Percentiles rank a stretch among this genome's conserved stretches.
Evolutionary conservation across 1,140 invertebrate genomes (phyloP).

Genomic region (Aphelenchoides avenae): DNA sequence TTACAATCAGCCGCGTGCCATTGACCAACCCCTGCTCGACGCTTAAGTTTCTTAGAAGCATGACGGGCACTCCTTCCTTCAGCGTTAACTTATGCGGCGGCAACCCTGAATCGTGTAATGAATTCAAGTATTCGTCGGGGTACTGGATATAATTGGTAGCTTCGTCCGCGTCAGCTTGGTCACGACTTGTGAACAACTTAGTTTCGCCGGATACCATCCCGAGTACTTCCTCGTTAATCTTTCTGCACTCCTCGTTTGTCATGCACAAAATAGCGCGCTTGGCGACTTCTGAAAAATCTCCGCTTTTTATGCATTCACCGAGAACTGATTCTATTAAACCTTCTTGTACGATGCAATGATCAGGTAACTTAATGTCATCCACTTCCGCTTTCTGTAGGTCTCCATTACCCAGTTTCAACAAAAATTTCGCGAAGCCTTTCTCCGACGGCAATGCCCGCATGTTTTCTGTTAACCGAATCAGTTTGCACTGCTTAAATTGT

Average conservation of each 20-base stretch:
- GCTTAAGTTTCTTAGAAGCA: slow-evolving; percentile 60
- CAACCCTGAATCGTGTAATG: slow-evolving; percentile 48
- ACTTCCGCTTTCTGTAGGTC: neutral
- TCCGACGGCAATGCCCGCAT: neutral
- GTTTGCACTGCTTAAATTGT: slow-evolving; percentile 4
- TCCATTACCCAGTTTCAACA: too few relatives aligned
- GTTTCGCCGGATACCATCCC: neutral
- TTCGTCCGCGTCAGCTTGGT: neutral
- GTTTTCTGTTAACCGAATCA: neutral
- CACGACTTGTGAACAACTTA: neutral
- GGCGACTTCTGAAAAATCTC: neutral
- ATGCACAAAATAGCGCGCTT: slow-evolving; percentile 8
- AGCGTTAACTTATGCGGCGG: slow-evolving; percentile 59
- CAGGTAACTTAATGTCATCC: neutral
- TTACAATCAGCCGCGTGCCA: slow-evolving; percentile 1
- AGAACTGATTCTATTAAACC: slow-evolving; percentile 7
- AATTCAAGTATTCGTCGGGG: slow-evolving; percentile 58
- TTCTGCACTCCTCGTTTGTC: too few relatives aligned
- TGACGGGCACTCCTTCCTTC: slow-evolving; percentile 58
- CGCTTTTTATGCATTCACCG: neutral
- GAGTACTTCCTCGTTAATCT: neutral
- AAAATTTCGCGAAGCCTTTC: too few relatives aligned
- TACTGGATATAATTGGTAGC: neutral
- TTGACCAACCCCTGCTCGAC: slow-evolving; percentile 39
- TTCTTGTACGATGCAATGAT: neutral